phyloP scores from a whole-genome alignment of 1,140 invertebrate genomes.

The Adoxophyes honmai region DNA sequence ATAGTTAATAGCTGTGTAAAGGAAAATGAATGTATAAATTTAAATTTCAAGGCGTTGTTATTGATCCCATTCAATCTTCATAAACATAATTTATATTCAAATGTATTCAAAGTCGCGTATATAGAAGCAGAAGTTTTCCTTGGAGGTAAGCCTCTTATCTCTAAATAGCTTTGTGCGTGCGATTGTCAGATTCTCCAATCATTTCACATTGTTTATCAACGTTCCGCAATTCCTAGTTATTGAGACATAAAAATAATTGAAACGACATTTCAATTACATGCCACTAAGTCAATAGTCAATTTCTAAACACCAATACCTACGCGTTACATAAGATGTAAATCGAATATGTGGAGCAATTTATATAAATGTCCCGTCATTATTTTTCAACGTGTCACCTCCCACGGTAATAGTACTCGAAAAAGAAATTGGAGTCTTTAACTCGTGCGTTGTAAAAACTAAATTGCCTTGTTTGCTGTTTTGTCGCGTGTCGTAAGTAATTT shows the following conservation, averaged over 20 bases:
- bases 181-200: no score
- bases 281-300: not conserved
- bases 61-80: no score
- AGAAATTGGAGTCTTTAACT: not conserved
- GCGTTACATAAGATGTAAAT: slow-evolving; percentile 10
- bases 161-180: no score
- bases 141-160: no score
- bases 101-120: no score
- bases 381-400: slow-evolving; percentile 1
- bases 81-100: no score
- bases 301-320: slow-evolving; percentile 7
- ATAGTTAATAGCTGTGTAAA: not conserved
- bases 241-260: slow-evolving; percentile 1
- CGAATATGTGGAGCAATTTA: slow-evolving; percentile 11
- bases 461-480: not conserved
- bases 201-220: no score
- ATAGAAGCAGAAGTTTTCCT: no score
- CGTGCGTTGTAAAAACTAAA: not conserved
- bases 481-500: not conserved
- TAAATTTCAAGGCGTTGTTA: no score
- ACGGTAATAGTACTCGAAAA: not conserved
- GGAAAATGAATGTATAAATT: no score
- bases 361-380: slow-evolving; percentile 14
- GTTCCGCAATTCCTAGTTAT: not conserved
- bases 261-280: slow-evolving; percentile 5